Evolutionary conservation across 2,888 invertebrate species (phyloP), one percentile per base, ranked within the genome.

Genomic region (Acleris cristana): DNA sequence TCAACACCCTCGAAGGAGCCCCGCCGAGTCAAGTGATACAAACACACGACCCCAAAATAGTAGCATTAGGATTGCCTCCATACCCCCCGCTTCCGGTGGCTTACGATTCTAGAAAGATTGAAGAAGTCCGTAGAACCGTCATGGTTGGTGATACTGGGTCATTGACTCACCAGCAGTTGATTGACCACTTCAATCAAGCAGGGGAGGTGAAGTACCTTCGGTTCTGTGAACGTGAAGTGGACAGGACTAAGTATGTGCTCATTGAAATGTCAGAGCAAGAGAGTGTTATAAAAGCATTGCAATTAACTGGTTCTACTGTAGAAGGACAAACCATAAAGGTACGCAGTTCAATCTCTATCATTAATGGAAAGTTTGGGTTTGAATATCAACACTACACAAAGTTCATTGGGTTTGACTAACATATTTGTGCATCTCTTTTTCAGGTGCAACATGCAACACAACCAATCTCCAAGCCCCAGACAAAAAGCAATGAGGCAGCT

Each of bases 131-230:
- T 30, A 94, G 99, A 71, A 99, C 99, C 0, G 93, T 99, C 10
- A 94, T 98, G 64, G 95, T 98, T 2, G 95, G 96, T 61, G 98
- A 98, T 82, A 94, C 98, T 40, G 96, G 96, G 70, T 87, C 95
- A 26, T 92, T 95, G 70, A 95, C 96, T 8, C 93, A 96, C 6
- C 97, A 98, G 71, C 97, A 98, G 77, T 89, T 99, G n/a, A 95
- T 99, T 81, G 96, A 97, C 69, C 97, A 97, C 85, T 98, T 99
- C 84, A 94, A 95, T 65, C 94, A 94, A 73, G 97, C 96, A 54
- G 98, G 98, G 16, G 99, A 99, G 92, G 97, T 99, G 1, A 99
- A 99, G 86, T 99, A 99, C 86, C 93, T 98, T 64, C 94, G 99
- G 30, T 96, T 98, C 88, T 98, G 99, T 78, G 96, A 96, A n/a